phyloP scores from a whole-genome alignment of 2,888 invertebrate genomes.

The Chloroclysta siterata region DNA sequence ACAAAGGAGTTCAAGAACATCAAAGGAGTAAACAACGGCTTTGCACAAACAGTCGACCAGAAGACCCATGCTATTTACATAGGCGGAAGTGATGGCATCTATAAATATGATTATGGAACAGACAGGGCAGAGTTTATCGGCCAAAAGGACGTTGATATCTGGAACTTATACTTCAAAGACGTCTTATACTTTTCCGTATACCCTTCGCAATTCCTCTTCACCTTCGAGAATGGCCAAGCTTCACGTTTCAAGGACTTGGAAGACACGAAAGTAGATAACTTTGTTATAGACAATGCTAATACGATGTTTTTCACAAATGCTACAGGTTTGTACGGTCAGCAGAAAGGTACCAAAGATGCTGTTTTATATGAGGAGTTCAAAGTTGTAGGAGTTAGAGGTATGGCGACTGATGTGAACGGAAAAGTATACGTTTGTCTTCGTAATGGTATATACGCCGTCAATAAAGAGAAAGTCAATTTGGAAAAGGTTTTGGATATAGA shows the following conservation, averaged over 20 bases:
- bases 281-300: conserved; percentile 64
- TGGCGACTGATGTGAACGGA: conserved; percentile 60
- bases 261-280: conserved; percentile 68
- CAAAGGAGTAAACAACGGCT: conserved; percentile 60
- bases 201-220: conserved; percentile 65
- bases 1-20: conserved; percentile 62
- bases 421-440: conserved; percentile 57
- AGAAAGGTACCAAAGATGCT: conserved; percentile 60
- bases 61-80: conserved; percentile 62
- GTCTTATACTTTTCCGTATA: conserved; percentile 62
- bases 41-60: conserved; percentile 67
- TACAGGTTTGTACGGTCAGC: conserved; percentile 65
- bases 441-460: conserved; percentile 62
- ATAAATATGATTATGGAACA: conserved; percentile 60
- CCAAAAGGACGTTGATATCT: conserved; percentile 57
- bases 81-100: conserved; percentile 67
- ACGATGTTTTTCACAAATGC: conserved; percentile 64
- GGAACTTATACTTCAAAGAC: conserved; percentile 68
- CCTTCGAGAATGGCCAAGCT: conserved; percentile 52
- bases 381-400: conserved; percentile 53
- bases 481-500: conserved; percentile 55
- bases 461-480: conserved; percentile 48
- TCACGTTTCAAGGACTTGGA: conserved; percentile 63
- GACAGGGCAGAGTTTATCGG: conserved; percentile 58
- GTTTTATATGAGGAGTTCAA: conserved; percentile 46